Base-by-base conservation (phyloP, 2,888 invertebrate genomes). In the Pachycephus smyrnensis region DNA sequence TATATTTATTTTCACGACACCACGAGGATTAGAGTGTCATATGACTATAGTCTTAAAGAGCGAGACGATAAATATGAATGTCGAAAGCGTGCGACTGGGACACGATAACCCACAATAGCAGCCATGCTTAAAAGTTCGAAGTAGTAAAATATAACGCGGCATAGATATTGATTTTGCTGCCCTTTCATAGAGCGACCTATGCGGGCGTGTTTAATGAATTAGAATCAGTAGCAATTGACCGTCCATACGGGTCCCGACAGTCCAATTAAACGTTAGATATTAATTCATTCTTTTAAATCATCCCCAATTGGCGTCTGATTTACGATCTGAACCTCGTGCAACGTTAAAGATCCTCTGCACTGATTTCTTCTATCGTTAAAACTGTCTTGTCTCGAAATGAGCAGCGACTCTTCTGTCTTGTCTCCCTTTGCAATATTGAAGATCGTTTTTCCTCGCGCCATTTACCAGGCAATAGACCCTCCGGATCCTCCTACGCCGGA, bases 121-220 rank as follows among this genome's bases (percentile, higher is more conserved):
- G 35, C 4, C 6, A 35, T 6, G 23, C 55, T 9, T 55, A 9
- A 55, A 23, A 55, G 23, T 23, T 55, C 55, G 1, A 55, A 55
- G 23, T 55, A 55, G 23, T 55, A 55, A 55, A 55, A 55, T 23
- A 30, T 81, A 81, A 81, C 80, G 74, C 75, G 73, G 79, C 81
- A 73, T 80, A 78, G 79, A 73, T 85, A 86, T 87, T 86, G 86
- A 87, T 87, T 85, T 79, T 79, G 82, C 81, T 81, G 69, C 79
- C 80, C 84, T 83, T 82, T 77, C 82, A 81, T 80, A 81, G 78
- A 75, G 71, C 31, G 71, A 71, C 71, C 77, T 69, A 84, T 82
- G 85, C 87, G 87, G 86, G 87, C 78, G 84, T 82, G 84, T 82
- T 83, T 79, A 79, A 81, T 82, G 80, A 84, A 85, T 84, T 81